Percentiles rank a stretch among this genome's conserved stretches.
phyloP scores from a whole-genome alignment of 37 sponge, comb jelly and placozoan species.

The Lycopodina hypogea region DNA sequence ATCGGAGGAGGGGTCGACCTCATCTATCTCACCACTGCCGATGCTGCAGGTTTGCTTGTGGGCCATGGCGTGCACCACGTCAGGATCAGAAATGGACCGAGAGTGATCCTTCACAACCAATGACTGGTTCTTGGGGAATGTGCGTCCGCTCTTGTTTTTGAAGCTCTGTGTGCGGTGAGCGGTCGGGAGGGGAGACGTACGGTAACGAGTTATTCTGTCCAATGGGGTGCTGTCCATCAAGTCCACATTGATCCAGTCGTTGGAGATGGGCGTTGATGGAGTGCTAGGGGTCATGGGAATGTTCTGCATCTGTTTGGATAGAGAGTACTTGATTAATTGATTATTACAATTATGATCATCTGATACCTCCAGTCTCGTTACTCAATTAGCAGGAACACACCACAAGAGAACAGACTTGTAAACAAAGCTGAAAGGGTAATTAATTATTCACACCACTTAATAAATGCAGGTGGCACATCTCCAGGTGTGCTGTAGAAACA shows the following conservation, averaged over 20 bases:
- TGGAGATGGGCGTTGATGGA: neutral
- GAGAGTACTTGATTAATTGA: no score
- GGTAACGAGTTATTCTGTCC: neutral
- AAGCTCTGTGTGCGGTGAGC: neutral
- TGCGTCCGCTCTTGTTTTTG: neutral
- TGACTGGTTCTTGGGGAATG: no score
- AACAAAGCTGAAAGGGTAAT: no score
- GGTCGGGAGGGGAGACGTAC: neutral
- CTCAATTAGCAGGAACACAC: no score
- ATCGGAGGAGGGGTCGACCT: neutral
- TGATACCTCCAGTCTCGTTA: no score
- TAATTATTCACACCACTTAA: no score
- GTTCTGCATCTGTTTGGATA: neutral
- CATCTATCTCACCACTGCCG: neutral
- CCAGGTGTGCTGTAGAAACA: no score
- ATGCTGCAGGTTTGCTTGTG: slow-evolving; percentile 1
- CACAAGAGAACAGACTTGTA: no score
- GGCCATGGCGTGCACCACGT: neutral
- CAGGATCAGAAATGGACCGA: slow-evolving; percentile 42
- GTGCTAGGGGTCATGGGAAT: neutral
- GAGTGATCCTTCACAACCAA: neutral
- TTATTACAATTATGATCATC: no score
- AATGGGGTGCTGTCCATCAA: neutral
- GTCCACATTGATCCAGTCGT: neutral
- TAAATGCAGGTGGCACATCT: no score